Base-by-base conservation (phyloP, 1,140 invertebrate genomes). In the Geopemphigus sp. region DNA sequence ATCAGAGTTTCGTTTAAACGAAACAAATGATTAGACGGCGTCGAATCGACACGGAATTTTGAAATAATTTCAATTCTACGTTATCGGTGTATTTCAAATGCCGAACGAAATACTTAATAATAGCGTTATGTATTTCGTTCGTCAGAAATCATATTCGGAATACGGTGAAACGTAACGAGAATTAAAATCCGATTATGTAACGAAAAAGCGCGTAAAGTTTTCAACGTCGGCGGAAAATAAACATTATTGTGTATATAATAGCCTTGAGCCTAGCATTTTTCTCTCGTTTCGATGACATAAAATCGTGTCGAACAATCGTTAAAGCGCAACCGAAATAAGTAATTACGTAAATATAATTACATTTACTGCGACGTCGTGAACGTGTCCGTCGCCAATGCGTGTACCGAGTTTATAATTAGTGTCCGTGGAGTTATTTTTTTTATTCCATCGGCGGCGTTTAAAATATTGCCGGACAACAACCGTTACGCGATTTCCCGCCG, bases 241-340 rank as follows among this genome's bases (percentile, higher is more conserved):
- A 45, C 63, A 66, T 66, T 22, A 17, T 39, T 39, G 32, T 39
- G 32, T 39, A 39, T 39, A 39, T 66, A 17, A 68, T 68, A 45
- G n/a, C 39, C 39, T 68, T 2, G 64, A 32, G 64, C 47, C 32
- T 47, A 24, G 64, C n/a, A 45, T 68, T 47, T 64, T 19, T 39
- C 19, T 64, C 39, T 8, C 4, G n/a, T 47, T 68, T 45, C 15
- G n/a, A 68, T 45, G 39, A 47, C 32, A 66, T 66, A 47, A 47
- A 68, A 68, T 68, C 64, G 64, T 68, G 64, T 47, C 39, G 39
- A 68, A 68, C n/a, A 68, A 68, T 68, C 64, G 39, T 68, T 45
- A 68, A 68, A 45, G 32, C 12, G 47, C 26, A 68, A 15, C 64
- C 32, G 22, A 45, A 45, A 39, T 29, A 8, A 66, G 32, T 39